Conservation (phyloP, 2,888 invertebrate genomes). For the Eilema depressum region DNA sequence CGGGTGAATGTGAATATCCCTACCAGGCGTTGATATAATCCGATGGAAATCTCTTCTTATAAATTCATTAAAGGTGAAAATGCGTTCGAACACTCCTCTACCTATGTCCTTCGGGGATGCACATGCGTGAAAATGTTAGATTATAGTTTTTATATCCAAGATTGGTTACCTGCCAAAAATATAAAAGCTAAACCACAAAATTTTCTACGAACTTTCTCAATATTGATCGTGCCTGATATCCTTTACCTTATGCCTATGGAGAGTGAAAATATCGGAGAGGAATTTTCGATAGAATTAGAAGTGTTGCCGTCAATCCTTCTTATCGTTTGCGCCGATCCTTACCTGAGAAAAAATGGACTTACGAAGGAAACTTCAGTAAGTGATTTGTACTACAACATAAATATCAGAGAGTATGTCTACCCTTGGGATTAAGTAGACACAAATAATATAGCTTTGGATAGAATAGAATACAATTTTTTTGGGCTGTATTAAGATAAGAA, state of each 20-base stretch:
- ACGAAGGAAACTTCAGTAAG: conserved; percentile 33
- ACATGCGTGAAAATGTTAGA: no score
- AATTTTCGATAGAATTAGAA: conserved; percentile 53
- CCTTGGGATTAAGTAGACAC: neutral
- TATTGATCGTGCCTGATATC: conserved; percentile 37
- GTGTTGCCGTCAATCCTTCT: conserved; percentile 50
- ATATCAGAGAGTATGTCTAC: neutral
- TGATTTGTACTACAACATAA: conserved; percentile 41
- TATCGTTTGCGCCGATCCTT: conserved; percentile 43
- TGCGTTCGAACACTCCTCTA: no score
- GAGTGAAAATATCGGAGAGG: conserved; percentile 49
- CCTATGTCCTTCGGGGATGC: no score
- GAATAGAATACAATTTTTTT: neutral
- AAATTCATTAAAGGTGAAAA: no score
- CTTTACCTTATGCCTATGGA: conserved; percentile 27
- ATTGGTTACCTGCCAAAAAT: neutral
- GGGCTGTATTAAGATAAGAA: neutral
- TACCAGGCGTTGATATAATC: no score
- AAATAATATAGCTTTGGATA: neutral
- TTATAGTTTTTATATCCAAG: neutral
- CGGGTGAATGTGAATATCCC: no score
- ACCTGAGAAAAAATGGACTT: conserved; percentile 45
- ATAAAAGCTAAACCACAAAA: conserved; percentile 13
- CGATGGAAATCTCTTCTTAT: no score
- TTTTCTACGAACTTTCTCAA: conserved; percentile 18